Evolutionary conservation across 1,140 invertebrate genomes (phyloP), one percentile per base, ranked within the genome.

Genomic region (Chrysopa pallens): DNA sequence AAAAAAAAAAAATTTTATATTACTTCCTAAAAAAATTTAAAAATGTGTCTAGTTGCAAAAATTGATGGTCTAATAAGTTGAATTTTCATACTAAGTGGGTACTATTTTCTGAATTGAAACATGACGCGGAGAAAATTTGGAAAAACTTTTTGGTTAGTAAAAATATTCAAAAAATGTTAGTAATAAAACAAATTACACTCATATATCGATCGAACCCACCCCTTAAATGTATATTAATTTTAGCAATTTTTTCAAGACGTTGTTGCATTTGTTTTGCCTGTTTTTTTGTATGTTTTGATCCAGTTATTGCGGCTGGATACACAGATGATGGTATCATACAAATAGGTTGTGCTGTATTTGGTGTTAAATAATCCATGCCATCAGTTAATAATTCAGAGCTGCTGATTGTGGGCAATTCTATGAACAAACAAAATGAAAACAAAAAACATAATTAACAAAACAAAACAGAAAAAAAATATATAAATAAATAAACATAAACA

Each of bases 181-280:
- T 23, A 23, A 23, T 23, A 23, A 23, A 23, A 23, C 17, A 23
- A 23, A 23, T 5, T 23, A 23, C 17, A 23, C 17, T 23, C 17
- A 23, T 23, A 23, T 23, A n/a, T 23, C 17, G 37, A 43, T 29
- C 27, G 17, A 29, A 56, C 68, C 67, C 80, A 89, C 86, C 86
- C 67, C 88, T 83, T 56, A 84, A 70, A 62, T 90, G 84, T 59
- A 87, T 84, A 69, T 83, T 86, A 69, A 86, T 78, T 64, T 81
- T 77, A 49, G 75, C 73, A 51, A 84, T 68, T 64, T 80, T 80
- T 52, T 85, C 78, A 44, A 83, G 63, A 49, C 73, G 68, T 45
- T 71, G 72, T 39, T 74, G 72, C 44, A 70, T 69, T 49, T 73
- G 62, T 56, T 70, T 71, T 11, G 64, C 58, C 54, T 71, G 67